Conservation (phyloP, 2,113 vertebrate genomes). For the Henicopernis longicauda region DNA sequence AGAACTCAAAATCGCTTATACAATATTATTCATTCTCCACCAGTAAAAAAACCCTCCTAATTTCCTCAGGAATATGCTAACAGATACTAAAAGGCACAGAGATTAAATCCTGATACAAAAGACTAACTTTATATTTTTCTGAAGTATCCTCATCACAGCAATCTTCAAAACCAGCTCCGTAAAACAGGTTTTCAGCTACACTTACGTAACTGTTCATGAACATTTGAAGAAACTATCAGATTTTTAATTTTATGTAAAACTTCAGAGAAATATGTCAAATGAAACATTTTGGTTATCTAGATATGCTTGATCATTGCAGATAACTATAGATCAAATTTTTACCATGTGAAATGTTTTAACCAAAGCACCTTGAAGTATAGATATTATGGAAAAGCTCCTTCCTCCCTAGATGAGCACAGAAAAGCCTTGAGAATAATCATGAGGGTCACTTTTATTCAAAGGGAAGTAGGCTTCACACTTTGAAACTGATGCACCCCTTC, state of each 20-base stretch:
- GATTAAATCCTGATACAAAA: not conserved
- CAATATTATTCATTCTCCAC: not conserved
- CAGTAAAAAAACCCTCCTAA: not conserved
- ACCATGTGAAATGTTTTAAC: not conserved
- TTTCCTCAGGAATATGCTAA: not conserved
- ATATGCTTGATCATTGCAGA: not conserved
- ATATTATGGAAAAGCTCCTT: not conserved
- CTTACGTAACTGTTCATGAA: not conserved
- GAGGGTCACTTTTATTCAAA: not conserved
- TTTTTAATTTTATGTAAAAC: not conserved
- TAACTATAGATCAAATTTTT: not conserved
- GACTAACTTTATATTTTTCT: not conserved
- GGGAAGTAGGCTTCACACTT: not conserved
- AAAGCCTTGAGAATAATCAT: not conserved
- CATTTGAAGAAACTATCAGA: not conserved
- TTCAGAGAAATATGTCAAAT: not conserved
- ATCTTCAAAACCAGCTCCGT: not conserved
- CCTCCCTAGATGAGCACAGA: not conserved
- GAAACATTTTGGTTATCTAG: not conserved
- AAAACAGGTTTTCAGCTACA: not conserved
- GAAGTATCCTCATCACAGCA: not conserved
- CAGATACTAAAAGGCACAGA: not conserved
- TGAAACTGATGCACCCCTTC: not conserved
- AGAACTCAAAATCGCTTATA: not conserved
- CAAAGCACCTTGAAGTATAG: not conserved